phyloP scores from a whole-genome alignment of 30 jellyfish, hydroid and myxozoan species.

The Hydractinia symbiolongicarpus region DNA sequence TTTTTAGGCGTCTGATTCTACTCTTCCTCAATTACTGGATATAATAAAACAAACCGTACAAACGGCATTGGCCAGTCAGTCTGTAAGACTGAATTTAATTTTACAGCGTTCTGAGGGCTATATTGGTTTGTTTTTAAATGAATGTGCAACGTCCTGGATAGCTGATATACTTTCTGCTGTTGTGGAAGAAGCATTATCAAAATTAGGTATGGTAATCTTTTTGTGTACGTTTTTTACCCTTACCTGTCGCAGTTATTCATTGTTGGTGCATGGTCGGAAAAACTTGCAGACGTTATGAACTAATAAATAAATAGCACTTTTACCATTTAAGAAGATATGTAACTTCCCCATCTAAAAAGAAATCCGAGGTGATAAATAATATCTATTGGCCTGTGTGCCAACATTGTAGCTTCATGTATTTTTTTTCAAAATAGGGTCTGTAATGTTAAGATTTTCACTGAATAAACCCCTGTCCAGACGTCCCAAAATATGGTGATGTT shows the following conservation, averaged over 20 bases:
- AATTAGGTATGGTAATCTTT: slow-evolving; percentile 41
- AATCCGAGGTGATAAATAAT: too few species aligned
- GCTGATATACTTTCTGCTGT: slow-evolving; percentile 31
- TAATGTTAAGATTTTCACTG: too few species aligned
- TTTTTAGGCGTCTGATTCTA: slow-evolving; percentile 55
- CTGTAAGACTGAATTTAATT: slow-evolving; percentile 34
- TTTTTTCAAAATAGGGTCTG: too few species aligned
- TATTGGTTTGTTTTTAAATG: slow-evolving; percentile 83
- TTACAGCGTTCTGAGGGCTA: slow-evolving; percentile 64
- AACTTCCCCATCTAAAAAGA: too few species aligned
- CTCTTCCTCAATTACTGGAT: slow-evolving; percentile 72
- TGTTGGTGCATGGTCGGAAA: not conserved
- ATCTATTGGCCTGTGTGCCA: too few species aligned
- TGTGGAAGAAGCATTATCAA: slow-evolving; percentile 42
- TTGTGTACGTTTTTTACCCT: not conserved
- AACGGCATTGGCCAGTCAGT: slow-evolving; percentile 21
- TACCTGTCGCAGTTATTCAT: too few species aligned
- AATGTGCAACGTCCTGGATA: slow-evolving; percentile 59
- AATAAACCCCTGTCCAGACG: too few species aligned
- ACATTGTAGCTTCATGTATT: too few species aligned
- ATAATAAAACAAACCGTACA: slow-evolving; percentile 41
- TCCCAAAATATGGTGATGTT: too few species aligned
- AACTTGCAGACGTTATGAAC: not conserved
- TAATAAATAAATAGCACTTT: too few species aligned
- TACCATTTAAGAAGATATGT: too few species aligned